Evolutionary conservation across 1,140 invertebrate species (phyloP).

Genomic region (Drosophila busckii): DNA sequence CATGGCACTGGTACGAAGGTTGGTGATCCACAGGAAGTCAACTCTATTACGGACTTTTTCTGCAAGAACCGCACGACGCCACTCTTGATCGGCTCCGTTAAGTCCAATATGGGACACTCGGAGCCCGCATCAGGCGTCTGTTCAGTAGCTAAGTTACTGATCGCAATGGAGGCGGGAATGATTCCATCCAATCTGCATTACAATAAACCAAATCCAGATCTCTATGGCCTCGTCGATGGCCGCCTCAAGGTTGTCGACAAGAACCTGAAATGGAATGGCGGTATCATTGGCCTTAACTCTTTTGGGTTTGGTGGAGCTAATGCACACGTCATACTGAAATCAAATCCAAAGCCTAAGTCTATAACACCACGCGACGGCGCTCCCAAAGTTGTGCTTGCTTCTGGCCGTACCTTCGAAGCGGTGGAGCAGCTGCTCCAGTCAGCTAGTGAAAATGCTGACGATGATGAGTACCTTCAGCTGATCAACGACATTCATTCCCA

Average conservation of each 20-base stretch:
- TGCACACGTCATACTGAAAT: slow-evolving; percentile 92
- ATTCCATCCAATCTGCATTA: slow-evolving; percentile 96
- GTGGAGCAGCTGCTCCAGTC: slow-evolving; percentile 85
- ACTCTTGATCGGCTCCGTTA: slow-evolving; percentile 95
- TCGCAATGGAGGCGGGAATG: slow-evolving; percentile 92
- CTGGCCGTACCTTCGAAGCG: slow-evolving; percentile 91
- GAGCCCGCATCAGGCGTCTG: slow-evolving; percentile 96
- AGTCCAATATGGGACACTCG: slow-evolving; percentile 98
- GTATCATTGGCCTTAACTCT: slow-evolving; percentile 93
- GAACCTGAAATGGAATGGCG: slow-evolving; percentile 89
- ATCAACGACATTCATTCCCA: slow-evolving; percentile 86
- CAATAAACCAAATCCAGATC: slow-evolving; percentile 90
- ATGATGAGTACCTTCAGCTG: slow-evolving; percentile 88
- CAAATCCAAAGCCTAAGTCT: slow-evolving; percentile 86
- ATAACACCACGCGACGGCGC: slow-evolving; percentile 80
- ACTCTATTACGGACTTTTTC: slow-evolving; percentile 94
- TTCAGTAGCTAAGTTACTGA: slow-evolving; percentile 92
- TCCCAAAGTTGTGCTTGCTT: slow-evolving; percentile 88
- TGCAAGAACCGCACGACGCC: slow-evolving; percentile 90
- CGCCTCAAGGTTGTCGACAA: slow-evolving; percentile 91
- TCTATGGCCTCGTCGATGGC: slow-evolving; percentile 92
- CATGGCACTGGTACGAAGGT: slow-evolving; percentile 97
- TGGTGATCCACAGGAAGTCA: slow-evolving; percentile 97
- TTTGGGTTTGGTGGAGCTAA: slow-evolving; percentile 99
- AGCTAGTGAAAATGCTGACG: slow-evolving; percentile 81